Percentiles rank a stretch among this genome's conserved stretches.
These are phyloP conservation scores for Pedionomus torquatus DNA, from an alignment of 2,113 vertebrate species.

Conservation along the genomic window DNA sequence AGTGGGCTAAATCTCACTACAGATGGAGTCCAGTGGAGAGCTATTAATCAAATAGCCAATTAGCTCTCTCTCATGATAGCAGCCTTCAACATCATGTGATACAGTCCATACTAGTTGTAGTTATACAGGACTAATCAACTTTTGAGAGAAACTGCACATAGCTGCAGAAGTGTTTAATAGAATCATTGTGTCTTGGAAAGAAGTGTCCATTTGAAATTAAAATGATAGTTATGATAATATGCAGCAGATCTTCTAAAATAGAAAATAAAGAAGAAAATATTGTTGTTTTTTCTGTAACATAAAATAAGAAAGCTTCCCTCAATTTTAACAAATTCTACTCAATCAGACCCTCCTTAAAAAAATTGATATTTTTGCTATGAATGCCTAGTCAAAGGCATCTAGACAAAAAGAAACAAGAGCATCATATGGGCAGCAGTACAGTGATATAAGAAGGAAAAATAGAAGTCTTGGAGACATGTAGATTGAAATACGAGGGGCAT, in stretches of 20 bases:
- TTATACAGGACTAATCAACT: not conserved
- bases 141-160: not conserved
- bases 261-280: not conserved
- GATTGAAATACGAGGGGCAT: not conserved
- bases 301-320: not conserved
- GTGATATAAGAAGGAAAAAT: not conserved
- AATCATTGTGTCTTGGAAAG: not conserved
- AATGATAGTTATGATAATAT: not conserved
- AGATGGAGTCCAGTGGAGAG: constrained; percentile 24
- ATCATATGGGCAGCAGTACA: not conserved
- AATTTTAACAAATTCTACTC: not conserved
- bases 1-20: constrained; percentile 27
- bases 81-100: not conserved
- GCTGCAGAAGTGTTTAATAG: not conserved
- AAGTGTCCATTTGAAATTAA: not conserved
- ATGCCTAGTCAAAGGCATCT: not conserved
- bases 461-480: not conserved
- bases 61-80: constrained; percentile 17
- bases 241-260: not conserved
- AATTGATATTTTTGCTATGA: not conserved
- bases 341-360: not conserved
- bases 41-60: constrained; percentile 55
- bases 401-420: not conserved
- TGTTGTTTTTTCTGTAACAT: not conserved
- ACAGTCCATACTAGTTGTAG: not conserved